These are phyloP conservation scores for Acomys russatus DNA, from an alignment of 2,797 vertebrate genomes.

Conservation along the genomic window DNA sequence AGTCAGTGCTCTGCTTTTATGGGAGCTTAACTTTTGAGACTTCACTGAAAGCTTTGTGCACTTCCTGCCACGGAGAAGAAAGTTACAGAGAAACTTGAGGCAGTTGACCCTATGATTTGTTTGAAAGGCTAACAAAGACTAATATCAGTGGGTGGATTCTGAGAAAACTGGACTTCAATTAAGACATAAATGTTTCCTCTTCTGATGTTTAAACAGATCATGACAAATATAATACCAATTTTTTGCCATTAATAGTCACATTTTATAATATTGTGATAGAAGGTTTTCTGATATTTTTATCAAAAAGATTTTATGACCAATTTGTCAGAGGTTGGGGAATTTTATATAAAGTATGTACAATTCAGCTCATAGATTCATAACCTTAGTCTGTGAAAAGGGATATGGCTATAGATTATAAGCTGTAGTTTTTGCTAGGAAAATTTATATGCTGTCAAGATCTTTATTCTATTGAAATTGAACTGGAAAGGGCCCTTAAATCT, in stretches of 20 bases:
- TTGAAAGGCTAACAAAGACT: conserved; percentile 67
- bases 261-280: conserved; percentile 65
- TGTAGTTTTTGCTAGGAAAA: conserved; percentile 78
- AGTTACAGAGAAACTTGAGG: background rate
- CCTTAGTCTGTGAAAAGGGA: conserved; percentile 65
- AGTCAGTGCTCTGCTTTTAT: background rate
- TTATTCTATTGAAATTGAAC: conserved; percentile 81
- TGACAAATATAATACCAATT: conserved; percentile 14
- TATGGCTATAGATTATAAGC: conserved; percentile 67
- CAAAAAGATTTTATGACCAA: conserved; percentile 78
- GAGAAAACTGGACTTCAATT: conserved; percentile 65
- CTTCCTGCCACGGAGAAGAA: background rate
- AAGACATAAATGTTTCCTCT: conserved; percentile 72
- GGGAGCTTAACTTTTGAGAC: background rate
- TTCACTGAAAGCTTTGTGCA: background rate
- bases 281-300: conserved; percentile 76
- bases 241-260: conserved; percentile 58
- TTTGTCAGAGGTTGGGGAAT: conserved; percentile 72
- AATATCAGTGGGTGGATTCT: conserved; percentile 40
- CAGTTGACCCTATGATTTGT: conserved; percentile 49
- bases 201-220: conserved; percentile 70
- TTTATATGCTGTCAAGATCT: conserved; percentile 79
- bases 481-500: conserved; percentile 75
- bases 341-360: conserved; percentile 64
- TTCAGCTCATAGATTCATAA: conserved; percentile 67